These are phyloP conservation scores for Pyralis farinalis DNA, from an alignment of 2,888 invertebrate genomes.

Conservation along the genomic window DNA sequence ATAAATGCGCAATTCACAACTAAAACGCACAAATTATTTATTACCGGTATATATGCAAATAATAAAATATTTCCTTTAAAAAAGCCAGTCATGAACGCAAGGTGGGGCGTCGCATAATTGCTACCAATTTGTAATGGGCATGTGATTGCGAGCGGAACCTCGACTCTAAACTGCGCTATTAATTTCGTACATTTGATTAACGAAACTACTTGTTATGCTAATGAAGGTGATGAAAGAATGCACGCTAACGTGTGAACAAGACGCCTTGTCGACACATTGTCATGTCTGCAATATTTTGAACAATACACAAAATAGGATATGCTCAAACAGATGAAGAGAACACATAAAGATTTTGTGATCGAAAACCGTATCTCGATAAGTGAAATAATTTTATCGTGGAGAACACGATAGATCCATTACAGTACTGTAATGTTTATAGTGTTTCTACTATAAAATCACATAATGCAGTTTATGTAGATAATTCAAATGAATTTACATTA, in stretches of 20 bases:
- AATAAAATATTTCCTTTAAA: conserved; percentile 41
- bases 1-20: too few species aligned
- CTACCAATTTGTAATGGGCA: conserved; percentile 76
- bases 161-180: conserved; percentile 57
- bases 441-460: too few species aligned
- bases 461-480: too few species aligned
- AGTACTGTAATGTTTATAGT: too few species aligned
- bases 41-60: conserved; percentile 33
- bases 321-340: too few species aligned
- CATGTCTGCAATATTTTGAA: not conserved
- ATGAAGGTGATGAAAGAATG: conserved; percentile 77
- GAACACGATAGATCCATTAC: too few species aligned
- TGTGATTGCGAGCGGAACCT: conserved; percentile 76
- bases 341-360: too few species aligned
- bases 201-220: conserved; percentile 80
- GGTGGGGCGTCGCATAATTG: conserved; percentile 66
- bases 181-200: conserved; percentile 81
- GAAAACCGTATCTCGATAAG: too few species aligned
- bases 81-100: conserved; percentile 40
- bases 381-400: too few species aligned
- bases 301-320: too few species aligned
- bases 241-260: conserved; percentile 71
- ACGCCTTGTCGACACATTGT: conserved; percentile 52
- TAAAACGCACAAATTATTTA: conserved; percentile 25
- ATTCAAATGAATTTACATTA: too few species aligned